phyloP scores from a whole-genome alignment of 2,888 invertebrate species.

The Pasiphila rectangulata region DNA sequence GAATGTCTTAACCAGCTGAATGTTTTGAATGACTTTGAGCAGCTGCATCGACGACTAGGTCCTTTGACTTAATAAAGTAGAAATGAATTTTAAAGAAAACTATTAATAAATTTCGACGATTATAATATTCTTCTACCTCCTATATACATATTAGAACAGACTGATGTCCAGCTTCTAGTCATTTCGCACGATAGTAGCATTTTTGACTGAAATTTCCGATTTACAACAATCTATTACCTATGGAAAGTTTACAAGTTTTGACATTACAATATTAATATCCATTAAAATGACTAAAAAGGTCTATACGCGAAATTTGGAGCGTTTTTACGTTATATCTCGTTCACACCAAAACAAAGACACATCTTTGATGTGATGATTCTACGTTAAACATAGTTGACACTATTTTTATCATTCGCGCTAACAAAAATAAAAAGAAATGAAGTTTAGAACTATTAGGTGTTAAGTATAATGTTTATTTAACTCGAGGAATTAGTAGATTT shows the following conservation, averaged over 20 bases:
- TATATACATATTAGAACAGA: slow-evolving; percentile 24
- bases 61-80: slow-evolving; percentile 7
- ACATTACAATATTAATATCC: too few relatives aligned
- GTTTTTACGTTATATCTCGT: slow-evolving; percentile 47
- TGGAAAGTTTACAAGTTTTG: background rate
- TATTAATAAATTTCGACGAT: slow-evolving; percentile 15
- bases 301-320: too few relatives aligned
- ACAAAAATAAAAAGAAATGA: slow-evolving; percentile 53
- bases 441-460: slow-evolving; percentile 68
- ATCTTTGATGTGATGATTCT: slow-evolving; percentile 68
- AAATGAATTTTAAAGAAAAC: slow-evolving; percentile 21
- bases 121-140: slow-evolving; percentile 36
- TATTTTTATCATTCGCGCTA: slow-evolving; percentile 69
- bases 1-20: background rate
- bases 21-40: background rate
- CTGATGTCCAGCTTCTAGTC: slow-evolving; percentile 51
- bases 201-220: background rate
- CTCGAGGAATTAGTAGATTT: slow-evolving; percentile 48
- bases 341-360: slow-evolving; percentile 54
- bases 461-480: slow-evolving; percentile 72
- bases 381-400: slow-evolving; percentile 60
- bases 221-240: background rate
- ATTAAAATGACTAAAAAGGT: too few relatives aligned
- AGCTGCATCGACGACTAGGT: background rate
- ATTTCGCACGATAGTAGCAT: slow-evolving; percentile 30